phyloP scores from a whole-genome alignment of 1,140 invertebrate species.

The Dreissena rostriformis region DNA sequence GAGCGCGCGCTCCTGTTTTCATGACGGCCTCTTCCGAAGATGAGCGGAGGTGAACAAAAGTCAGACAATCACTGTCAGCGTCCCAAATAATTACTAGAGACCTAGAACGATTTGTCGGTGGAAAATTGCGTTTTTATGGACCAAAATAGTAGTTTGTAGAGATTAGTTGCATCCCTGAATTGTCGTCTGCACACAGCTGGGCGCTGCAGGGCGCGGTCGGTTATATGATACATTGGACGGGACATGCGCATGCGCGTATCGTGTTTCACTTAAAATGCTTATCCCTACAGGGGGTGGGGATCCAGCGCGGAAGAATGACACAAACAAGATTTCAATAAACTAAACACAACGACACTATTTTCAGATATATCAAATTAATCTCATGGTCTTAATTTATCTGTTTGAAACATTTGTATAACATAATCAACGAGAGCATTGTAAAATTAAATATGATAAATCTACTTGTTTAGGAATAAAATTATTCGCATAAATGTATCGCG shows the following conservation, averaged over 20 bases:
- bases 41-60: neutral
- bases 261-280: too few relatives aligned
- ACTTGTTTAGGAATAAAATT: too few relatives aligned
- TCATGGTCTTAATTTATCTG: too few relatives aligned
- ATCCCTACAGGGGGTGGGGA: too few relatives aligned
- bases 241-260: neutral
- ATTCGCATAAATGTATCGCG: too few relatives aligned
- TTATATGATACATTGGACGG: neutral
- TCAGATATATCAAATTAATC: too few relatives aligned
- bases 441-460: too few relatives aligned
- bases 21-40: neutral
- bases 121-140: neutral
- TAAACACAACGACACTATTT: too few relatives aligned
- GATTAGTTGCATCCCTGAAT: neutral
- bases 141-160: neutral
- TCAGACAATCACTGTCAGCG: neutral
- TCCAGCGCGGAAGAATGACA: too few relatives aligned
- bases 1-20: neutral
- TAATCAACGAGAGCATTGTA: too few relatives aligned
- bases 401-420: too few relatives aligned
- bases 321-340: too few relatives aligned
- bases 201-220: neutral
- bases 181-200: neutral
- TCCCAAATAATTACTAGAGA: neutral
- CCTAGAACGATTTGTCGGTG: slow-evolving; percentile 1